Evolutionary conservation across 2,888 invertebrate genomes (phyloP).

Genomic region (Branchipolynoe longqiensis): DNA sequence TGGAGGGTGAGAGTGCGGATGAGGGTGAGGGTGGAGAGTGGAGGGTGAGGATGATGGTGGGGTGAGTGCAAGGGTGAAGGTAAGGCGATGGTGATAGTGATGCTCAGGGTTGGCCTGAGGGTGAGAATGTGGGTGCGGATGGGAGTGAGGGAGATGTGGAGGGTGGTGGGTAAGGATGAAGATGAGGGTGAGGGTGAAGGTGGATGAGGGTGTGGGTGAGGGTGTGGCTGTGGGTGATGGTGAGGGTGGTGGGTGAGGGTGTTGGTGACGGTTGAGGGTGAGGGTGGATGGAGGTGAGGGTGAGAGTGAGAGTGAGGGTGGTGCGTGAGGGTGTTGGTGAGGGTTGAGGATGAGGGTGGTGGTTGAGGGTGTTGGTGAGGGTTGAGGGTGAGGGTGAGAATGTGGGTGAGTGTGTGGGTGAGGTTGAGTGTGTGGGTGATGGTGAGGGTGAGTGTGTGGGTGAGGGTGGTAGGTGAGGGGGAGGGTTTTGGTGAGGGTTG

Average conservation of each 20-base stretch:
- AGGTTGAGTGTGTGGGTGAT: too few relatives aligned
- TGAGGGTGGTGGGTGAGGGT: background rate
- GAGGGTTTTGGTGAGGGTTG: too few relatives aligned
- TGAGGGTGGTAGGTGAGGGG: too few relatives aligned
- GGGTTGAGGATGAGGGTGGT: background rate
- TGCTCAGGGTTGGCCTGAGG: background rate
- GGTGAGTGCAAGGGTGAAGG: too few relatives aligned
- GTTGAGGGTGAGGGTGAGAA: background rate
- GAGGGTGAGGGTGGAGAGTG: too few relatives aligned
- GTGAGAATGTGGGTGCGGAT: background rate
- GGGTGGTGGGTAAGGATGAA: background rate
- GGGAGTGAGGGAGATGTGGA: background rate
- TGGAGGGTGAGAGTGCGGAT: too few relatives aligned
- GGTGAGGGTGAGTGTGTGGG: too few relatives aligned
- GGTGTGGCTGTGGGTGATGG: background rate
- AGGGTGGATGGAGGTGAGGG: background rate
- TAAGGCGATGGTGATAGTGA: too few relatives aligned
- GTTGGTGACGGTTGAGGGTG: background rate
- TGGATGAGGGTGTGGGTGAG: background rate
- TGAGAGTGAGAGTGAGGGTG: background rate
- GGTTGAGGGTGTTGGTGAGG: background rate
- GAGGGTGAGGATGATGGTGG: too few relatives aligned
- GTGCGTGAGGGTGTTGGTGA: background rate
- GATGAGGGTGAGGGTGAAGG: background rate
- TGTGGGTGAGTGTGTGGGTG: background rate